Evolutionary conservation across 2,797 vertebrate genomes (phyloP).

Genomic region (Sebastolobus altivelis): DNA sequence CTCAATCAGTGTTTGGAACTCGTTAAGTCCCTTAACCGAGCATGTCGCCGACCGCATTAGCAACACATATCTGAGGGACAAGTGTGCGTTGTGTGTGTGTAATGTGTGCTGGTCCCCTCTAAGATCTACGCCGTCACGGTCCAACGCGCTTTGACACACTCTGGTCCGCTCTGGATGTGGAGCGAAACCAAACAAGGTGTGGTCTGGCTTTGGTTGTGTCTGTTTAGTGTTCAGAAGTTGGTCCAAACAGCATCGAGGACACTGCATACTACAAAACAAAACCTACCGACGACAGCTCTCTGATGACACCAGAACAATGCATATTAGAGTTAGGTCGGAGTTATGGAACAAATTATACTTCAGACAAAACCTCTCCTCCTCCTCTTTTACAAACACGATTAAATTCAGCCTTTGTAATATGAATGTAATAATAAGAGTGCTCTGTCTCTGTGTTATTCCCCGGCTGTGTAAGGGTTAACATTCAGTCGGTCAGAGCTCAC

Average conservation of each 20-base stretch:
- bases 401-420: conserved; percentile 3
- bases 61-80: conserved; percentile 68
- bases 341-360: conserved; percentile 5
- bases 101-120: conserved; percentile 51
- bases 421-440: conserved; percentile 5
- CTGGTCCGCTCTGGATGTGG: conserved; percentile 73
- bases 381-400: not conserved
- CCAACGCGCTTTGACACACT: conserved; percentile 75
- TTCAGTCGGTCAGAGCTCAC: conserved; percentile 68
- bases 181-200: conserved; percentile 77
- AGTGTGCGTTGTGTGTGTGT: conserved; percentile 63
- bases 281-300: conserved; percentile 22
- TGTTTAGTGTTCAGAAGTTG: conserved; percentile 60
- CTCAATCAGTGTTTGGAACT: conserved; percentile 76
- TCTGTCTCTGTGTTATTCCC: not conserved
- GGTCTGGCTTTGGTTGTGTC: conserved; percentile 56
- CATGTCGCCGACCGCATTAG: conserved; percentile 75
- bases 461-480: conserved; percentile 57
- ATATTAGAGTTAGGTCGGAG: conserved; percentile 4
- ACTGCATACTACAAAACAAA: conserved; percentile 37
- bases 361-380: conserved; percentile 1
- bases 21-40: conserved; percentile 70
- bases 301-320: conserved; percentile 16
- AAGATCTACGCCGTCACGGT: conserved; percentile 78
- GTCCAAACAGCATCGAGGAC: conserved; percentile 46